Base-by-base conservation (phyloP, 2,888 invertebrate species). In the Drosophila histrio region DNA sequence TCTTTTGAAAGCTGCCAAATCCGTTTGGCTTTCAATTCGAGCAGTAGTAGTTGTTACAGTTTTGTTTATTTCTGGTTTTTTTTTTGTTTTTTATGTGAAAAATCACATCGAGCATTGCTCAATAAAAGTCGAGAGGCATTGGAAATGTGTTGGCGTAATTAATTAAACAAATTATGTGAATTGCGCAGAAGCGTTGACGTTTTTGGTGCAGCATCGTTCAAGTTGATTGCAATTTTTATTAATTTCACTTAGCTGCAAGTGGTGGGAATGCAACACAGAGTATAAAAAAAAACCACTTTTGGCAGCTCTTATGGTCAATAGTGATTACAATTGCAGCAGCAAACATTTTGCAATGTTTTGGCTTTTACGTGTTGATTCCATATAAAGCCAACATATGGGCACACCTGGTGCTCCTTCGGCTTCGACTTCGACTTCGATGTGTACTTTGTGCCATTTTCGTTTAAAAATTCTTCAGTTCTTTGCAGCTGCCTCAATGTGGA, bases 91-190 rank as follows among this genome's bases (percentile, higher is more conserved):
- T 36, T 17, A 87, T 82, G 82, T 77, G 87, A 88, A 87, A 84
- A 87, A 84, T 83, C 89, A 69, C 87, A 83, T 84, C 68, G 56
- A 19, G n/a, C 39, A 47, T 81, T 81, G 69, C 80, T 47, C 80
- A 81, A 81, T 81, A 61, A 28, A 17, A 19, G 64, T 30, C 78
- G 38, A 28, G 26, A 13, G 73, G 70, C 61, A 82, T 66, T 79
- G 84, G 77, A 79, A 88, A 88, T 87, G 89, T 85, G 89, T 83
- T 74, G 80, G 69, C 60, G 75, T 86, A 89, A 85, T 85, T 89
- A 85, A 85, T 85, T 85, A 85, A 89, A 85, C 84, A 85, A 85
- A 85, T 85, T 89, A 85, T 87, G 86, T 87, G 76, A 56, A 86
- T 89, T 88, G 89, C 84, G 72, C 87, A 86, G 88, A 72, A 67